Evolutionary conservation across 1,140 invertebrate genomes (phyloP), one percentile per base, ranked within the genome.

Genomic region (Drosophila fuyamai): DNA sequence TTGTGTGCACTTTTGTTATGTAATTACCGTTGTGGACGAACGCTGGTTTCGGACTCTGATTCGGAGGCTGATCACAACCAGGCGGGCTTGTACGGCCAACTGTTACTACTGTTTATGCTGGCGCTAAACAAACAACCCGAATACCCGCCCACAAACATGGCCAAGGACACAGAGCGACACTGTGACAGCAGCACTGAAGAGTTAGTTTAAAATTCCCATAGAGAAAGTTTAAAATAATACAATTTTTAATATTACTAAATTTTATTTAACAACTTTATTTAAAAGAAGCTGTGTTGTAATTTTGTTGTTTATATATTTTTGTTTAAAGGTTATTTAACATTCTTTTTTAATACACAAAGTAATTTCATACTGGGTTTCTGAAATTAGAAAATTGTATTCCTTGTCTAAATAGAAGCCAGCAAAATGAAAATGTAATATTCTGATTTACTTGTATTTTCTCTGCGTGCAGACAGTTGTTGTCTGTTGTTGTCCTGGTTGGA

Each of bases 61-160:
- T 35, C 48, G 23, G 48, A 51, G 16, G 5, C 51, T 23, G 36
- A 60, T 54, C 43, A 7, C 29, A 40, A 14, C 38, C 16, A 27
- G 40, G 53, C 35, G 56, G 57, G 54, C 79, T 78, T 86, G 79
- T 85, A 82, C 43, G 47, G 50, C 83, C 82, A 86, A 85, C 82
- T 85, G 82, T 85, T 86, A 82, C 83, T 82, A 79, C 70, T 86
- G 83, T 82, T 86, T 86, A 88, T 86, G 82, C 82, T 76, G 82
- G 82, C 79, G 83, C 79, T 79, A 66, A 79, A 61, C 79, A 86
- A 82, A 86, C 79, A 70, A 16, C 44, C 74, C 55, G 41, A 56
- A 81, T 73, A 66, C 58, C 29, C 56, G 66, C 56, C 63, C 73
- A 46, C 44, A 67, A 48, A 76, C 63, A 53, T 48, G 56, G 50